Evolutionary conservation across 2,888 invertebrate species (phyloP), one percentile per base, ranked within the genome.

Genomic region (Euzophera pinguis): DNA sequence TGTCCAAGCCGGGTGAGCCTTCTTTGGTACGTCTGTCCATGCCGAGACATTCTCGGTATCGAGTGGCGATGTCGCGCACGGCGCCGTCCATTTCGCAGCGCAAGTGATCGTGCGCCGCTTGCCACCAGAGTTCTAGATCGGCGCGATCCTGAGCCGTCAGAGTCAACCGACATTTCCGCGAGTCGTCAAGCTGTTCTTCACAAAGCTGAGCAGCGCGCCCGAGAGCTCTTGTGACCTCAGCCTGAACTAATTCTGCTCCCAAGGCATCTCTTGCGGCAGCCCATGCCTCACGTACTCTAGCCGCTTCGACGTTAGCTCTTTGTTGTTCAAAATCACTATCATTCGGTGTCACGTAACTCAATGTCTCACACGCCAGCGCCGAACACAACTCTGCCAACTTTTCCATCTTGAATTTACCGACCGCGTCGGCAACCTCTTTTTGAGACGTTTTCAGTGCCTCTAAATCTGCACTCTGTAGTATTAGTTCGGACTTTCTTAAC

Each of bases 191-290:
- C 38, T 91, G 91, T 34, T 84, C 86, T 67, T 94, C 95, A 73
- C 95, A 94, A 3, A 92, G 84, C 67, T 93, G 93, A 4, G 94
- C 94, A 53, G 94, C 95, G 38, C 94, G 91, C 67, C 91, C 89
- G 71, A 95, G 91, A 5, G 95, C 94, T 55, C 95, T 94, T 13
- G 94, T 92, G 56, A 95, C 94, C 81, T 95, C 95, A 0, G 94
- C 93, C 69, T 95, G 94, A 27, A 95, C 94, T 27, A 96, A 85
- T 75, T 95, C 95, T 1, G 93, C 92, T 65, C 94, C 94, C 0
- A 95, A 93, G 1, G 93, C 93, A 68, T 95, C 94, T 51, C 94
- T 93, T 0, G 96, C 95, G 55, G 93, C 91, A 37, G 93, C 92
- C 93, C 94, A 95, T 4, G 95, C 95, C 66, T 94, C 94, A 29